phyloP scores from a whole-genome alignment of 2,113 vertebrate genomes.

The Cettia cetti region DNA sequence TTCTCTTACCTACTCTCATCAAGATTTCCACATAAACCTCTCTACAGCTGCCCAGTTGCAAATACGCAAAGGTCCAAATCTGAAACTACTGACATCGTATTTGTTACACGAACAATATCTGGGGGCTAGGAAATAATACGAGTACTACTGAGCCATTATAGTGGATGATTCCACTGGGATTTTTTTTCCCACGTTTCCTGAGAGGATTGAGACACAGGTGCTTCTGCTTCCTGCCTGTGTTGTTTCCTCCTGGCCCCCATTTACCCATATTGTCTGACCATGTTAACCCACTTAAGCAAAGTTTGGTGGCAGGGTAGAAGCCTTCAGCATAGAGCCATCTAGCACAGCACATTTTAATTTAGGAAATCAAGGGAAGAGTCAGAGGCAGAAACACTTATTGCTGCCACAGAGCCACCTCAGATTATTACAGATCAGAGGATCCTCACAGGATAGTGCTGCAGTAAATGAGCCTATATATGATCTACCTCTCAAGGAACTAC shows the following conservation, averaged over 20 bases:
- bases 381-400: neutral
- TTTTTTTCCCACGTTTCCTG: fast-evolving
- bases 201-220: neutral
- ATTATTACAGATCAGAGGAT: neutral
- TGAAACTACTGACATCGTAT: neutral
- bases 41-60: neutral
- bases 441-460: neutral
- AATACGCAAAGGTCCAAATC: neutral
- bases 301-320: neutral
- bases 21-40: neutral
- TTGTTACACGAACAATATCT: neutral
- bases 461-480: neutral
- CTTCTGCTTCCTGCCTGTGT: neutral
- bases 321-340: fast-evolving
- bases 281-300: neutral
- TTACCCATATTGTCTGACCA: neutral
- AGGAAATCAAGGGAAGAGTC: neutral
- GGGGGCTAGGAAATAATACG: neutral
- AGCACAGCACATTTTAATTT: neutral
- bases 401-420: neutral
- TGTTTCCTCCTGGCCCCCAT: neutral
- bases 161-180: neutral
- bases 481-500: neutral
- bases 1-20: neutral
- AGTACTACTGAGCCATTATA: neutral